Evolutionary conservation across 2,797 vertebrate genomes (phyloP).

Genomic region (Enteromius trimaculatus): DNA sequence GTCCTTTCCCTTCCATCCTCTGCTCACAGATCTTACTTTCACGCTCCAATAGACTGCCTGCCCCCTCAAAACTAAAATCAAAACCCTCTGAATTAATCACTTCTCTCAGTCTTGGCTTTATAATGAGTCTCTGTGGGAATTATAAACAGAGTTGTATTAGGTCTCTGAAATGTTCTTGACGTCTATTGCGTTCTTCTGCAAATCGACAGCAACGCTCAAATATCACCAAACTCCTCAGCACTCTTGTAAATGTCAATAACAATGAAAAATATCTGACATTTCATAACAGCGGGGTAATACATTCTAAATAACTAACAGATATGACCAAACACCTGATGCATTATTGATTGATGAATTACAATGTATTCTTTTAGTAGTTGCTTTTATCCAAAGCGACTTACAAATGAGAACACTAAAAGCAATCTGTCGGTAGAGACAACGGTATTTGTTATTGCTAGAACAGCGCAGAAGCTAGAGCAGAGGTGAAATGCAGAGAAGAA

Average conservation of each 20-base stretch:
- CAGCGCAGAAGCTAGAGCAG: not conserved
- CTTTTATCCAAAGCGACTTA: not conserved
- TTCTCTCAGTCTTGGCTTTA: conserved; percentile 72
- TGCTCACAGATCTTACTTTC: conserved; percentile 62
- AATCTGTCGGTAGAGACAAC: not conserved
- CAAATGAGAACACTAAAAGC: not conserved
- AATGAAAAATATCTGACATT: conserved; percentile 28
- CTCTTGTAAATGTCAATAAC: conserved; percentile 20
- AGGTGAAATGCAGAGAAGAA: not conserved
- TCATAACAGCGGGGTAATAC: not conserved
- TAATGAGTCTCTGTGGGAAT: conserved; percentile 82
- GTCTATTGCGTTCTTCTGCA: conserved; percentile 24
- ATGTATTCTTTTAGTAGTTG: not conserved
- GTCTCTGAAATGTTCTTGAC: conserved; percentile 51
- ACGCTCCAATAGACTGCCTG: conserved; percentile 61
- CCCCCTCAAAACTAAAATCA: conserved; percentile 79
- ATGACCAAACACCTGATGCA: not conserved
- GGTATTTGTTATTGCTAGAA: not conserved
- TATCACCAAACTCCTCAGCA: not conserved
- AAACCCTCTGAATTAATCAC: conserved; percentile 79
- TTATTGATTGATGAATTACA: not conserved
- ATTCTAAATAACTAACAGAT: not conserved
- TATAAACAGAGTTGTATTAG: conserved; percentile 65
- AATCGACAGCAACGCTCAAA: conserved; percentile 4
- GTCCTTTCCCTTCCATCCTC: conserved; percentile 55